A percentile compares a stretch with the other conserved stretches of the same genome.
Evolutionary conservation across 2,888 invertebrate genomes (phyloP).

Genomic region (Orchesella flavescens): DNA sequence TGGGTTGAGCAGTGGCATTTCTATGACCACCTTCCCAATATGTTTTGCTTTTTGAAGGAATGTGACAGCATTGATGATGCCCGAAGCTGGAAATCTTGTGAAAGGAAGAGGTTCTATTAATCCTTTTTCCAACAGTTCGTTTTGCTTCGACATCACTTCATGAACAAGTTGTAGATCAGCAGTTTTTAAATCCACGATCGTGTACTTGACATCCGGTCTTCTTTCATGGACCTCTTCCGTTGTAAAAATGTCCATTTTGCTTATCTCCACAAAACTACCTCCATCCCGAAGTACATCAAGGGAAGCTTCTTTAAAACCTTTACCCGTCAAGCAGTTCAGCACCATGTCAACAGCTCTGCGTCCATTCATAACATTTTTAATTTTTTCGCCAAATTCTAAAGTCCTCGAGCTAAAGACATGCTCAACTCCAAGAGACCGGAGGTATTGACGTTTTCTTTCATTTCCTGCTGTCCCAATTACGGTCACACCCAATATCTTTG

Average conservation of each 20-base stretch:
- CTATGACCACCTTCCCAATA: too few species aligned
- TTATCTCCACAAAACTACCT: slow-evolving; percentile 44
- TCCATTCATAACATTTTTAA: neutral
- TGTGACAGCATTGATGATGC: too few species aligned
- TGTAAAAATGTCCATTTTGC: slow-evolving; percentile 41
- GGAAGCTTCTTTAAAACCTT: slow-evolving; percentile 46
- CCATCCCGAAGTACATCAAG: neutral
- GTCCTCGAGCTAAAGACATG: slow-evolving; percentile 36
- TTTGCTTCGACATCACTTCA: neutral
- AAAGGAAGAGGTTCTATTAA: neutral
- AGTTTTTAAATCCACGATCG: slow-evolving; percentile 22
- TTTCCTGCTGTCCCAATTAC: slow-evolving; percentile 45
- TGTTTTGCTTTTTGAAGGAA: too few species aligned
- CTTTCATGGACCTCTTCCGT: neutral
- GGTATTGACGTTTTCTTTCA: slow-evolving; percentile 21
- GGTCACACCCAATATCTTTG: slow-evolving; percentile 19
- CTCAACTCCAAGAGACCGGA: slow-evolving; percentile 28
- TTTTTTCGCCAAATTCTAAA: neutral
- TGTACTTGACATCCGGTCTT: slow-evolving; percentile 23
- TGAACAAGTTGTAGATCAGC: neutral
- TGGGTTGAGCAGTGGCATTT: too few species aligned
- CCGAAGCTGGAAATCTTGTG: too few species aligned
- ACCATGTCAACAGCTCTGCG: slow-evolving; percentile 37
- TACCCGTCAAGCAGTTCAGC: slow-evolving; percentile 43
- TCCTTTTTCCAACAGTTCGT: neutral